phyloP scores from a whole-genome alignment of 1,140 invertebrate species.

The Saccostrea cuccullata region DNA sequence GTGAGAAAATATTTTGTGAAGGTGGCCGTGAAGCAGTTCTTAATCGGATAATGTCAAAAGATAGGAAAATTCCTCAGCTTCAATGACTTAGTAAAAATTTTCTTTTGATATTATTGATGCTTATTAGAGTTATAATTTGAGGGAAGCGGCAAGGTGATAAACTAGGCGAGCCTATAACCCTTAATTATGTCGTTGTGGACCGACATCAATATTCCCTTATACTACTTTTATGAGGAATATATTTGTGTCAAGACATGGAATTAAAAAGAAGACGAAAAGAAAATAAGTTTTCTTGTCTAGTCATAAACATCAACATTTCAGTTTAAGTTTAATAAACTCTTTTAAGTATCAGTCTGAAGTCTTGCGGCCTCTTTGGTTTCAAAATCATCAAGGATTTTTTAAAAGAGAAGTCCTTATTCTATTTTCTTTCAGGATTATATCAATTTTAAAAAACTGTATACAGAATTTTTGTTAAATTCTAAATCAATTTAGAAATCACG shows the following conservation, averaged over 20 bases:
- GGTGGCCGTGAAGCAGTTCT: background rate
- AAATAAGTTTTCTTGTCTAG: background rate
- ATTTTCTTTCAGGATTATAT: background rate
- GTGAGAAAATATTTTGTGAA: conserved; percentile 26
- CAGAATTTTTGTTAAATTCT: too few relatives aligned
- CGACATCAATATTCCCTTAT: background rate
- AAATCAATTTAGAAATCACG: too few relatives aligned
- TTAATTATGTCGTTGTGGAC: conserved; percentile 8
- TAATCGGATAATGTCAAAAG: conserved; percentile 9
- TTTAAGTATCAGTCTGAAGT: background rate
- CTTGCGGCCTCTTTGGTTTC: background rate
- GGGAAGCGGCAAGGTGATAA: conserved; percentile 12
- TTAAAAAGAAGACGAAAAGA: conserved; percentile 27
- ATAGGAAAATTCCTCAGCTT: conserved; percentile 6
- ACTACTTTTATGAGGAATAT: conserved; percentile 15
- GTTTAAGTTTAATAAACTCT: background rate
- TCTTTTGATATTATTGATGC: conserved; percentile 23
- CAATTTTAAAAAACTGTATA: too few relatives aligned
- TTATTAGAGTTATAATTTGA: conserved; percentile 30
- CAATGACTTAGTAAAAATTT: background rate
- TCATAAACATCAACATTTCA: background rate
- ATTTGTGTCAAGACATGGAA: conserved; percentile 8
- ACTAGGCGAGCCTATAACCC: background rate
- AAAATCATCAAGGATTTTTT: too few relatives aligned
- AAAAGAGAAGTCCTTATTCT: background rate